A percentile compares a stretch with the other conserved stretches of the same genome.
Evolutionary conservation across 2,797 vertebrate genomes (phyloP).

Genomic region (Gouania willdenowi): DNA sequence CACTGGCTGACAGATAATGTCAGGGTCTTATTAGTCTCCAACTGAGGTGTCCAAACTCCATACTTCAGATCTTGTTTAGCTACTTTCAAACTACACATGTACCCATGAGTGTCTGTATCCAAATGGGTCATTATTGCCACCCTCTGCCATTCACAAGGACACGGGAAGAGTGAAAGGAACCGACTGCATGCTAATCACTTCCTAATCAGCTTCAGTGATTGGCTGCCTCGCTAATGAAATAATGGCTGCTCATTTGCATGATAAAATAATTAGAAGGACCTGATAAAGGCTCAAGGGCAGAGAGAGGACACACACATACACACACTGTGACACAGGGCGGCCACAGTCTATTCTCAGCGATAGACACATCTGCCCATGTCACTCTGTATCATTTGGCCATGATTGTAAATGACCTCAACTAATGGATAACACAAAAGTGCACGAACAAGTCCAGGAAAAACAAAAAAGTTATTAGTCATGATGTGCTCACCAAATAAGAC

Average conservation of each 20-base stretch:
- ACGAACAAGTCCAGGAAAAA: no score
- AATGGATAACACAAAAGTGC: constrained; percentile 22
- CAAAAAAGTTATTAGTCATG: no score
- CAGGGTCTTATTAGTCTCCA: no score
- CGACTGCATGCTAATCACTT: constrained; percentile 79
- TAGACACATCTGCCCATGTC: constrained; percentile 59
- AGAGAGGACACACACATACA: constrained; percentile 26
- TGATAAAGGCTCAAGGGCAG: constrained; percentile 80
- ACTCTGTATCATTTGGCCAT: constrained; percentile 52
- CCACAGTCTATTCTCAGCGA: constrained; percentile 40
- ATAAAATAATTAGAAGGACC: constrained; percentile 81
- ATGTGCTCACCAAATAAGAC: no score
- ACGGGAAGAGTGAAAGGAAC: constrained; percentile 38
- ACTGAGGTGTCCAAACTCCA: no score
- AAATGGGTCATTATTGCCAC: constrained; percentile 70
- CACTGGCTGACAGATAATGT: no score
- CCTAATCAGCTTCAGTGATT: constrained; percentile 78
- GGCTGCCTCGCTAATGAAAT: constrained; percentile 80
- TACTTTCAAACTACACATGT: constrained; percentile 25
- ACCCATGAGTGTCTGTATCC: constrained; percentile 51
- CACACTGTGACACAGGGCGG: constrained; percentile 27
- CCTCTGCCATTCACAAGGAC: constrained; percentile 55
- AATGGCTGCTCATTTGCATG: constrained; percentile 81
- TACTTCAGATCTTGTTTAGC: no score
- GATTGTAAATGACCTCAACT: constrained; percentile 52